Conservation (phyloP, 2,888 invertebrate genomes). For the Chalcis sispes region DNA sequence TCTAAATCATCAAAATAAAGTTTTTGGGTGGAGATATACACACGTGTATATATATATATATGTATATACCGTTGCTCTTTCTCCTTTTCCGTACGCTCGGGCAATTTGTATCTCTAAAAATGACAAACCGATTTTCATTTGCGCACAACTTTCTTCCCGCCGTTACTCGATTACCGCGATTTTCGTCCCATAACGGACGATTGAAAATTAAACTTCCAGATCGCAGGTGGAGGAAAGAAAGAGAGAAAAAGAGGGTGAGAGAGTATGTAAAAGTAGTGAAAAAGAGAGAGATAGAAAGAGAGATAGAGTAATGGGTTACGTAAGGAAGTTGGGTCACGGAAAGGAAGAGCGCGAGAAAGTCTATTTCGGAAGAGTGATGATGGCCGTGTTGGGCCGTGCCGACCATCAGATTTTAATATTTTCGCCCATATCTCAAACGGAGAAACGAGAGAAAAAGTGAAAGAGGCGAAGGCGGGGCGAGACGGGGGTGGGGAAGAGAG, state of each 20-base stretch:
- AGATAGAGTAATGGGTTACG: not conserved
- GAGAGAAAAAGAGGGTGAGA: not conserved
- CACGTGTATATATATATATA: too few species aligned
- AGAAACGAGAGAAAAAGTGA: too few species aligned
- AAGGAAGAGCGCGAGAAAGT: constrained; percentile 25
- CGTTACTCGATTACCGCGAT: constrained; percentile 31
- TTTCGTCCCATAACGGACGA: constrained; percentile 51
- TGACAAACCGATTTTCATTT: constrained; percentile 57
- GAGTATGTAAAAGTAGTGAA: not conserved
- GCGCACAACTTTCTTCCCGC: constrained; percentile 29
- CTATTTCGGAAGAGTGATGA: constrained; percentile 37
- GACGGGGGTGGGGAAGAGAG: not conserved
- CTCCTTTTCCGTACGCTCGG: not conserved
- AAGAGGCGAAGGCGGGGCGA: not conserved
- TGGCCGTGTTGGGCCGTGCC: constrained; percentile 53
- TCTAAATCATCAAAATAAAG: constrained; percentile 56
- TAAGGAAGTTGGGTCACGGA: not conserved
- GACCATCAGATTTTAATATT: constrained; percentile 71
- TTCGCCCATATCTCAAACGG: constrained; percentile 69
- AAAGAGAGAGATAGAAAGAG: not conserved
- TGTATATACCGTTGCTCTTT: not conserved
- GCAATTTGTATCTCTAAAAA: constrained; percentile 58
- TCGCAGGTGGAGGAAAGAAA: not conserved
- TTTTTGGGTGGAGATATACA: constrained; percentile 48
- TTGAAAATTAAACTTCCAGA: constrained; percentile 52